Evolutionary conservation across 2,113 vertebrate genomes (phyloP), one percentile per base, ranked within the genome.

Genomic region (Pycnonotus jocosus): DNA sequence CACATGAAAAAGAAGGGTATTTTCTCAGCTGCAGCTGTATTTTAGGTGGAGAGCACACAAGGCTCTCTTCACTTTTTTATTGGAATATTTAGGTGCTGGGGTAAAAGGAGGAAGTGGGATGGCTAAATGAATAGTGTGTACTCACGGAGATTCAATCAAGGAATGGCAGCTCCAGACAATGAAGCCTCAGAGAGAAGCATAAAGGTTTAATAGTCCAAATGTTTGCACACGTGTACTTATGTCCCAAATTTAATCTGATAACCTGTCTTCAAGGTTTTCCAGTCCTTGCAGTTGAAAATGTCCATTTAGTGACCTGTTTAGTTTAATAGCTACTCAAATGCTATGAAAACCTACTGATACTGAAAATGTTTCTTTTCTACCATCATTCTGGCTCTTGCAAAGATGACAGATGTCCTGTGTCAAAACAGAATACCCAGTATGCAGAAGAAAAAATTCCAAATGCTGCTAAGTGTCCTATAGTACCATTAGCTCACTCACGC

Each of bases 11-110:
- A 96, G 87, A 95, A n/a, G 0, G 84, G 92, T 97, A 97, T 97
- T 97, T 97, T 95, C 92, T 96, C 95, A 97, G 96, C 96, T 97
- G 96, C 94, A 97, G 93, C 93, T 97, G 93, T 95, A 93, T 95
- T 96, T 96, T 92, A 94, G 95, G 95, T 97, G 92, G 86, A 92
- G 66, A 96, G 93, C 79, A 87, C 87, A 97, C 84, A 95, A 96
- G 91, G 87, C 88, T 95, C 95, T 97, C 96, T 97, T 96, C 94
- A 94, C 91, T 92, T 92, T 94, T 96, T 95, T 91, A 95, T 77
- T 94, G 92, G 93, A 94, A 95, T 96, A 93, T 95, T 92, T 93
- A 97, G 94, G 96, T 95, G 81, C 90, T 88, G 4, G 69, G 61
- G 72, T 90, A 81, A 71, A 93, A 96, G 82, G 90, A 95, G 92